Evolutionary conservation across 2,888 invertebrate genomes (phyloP).

Genomic region (Tetheella fluctuosa): DNA sequence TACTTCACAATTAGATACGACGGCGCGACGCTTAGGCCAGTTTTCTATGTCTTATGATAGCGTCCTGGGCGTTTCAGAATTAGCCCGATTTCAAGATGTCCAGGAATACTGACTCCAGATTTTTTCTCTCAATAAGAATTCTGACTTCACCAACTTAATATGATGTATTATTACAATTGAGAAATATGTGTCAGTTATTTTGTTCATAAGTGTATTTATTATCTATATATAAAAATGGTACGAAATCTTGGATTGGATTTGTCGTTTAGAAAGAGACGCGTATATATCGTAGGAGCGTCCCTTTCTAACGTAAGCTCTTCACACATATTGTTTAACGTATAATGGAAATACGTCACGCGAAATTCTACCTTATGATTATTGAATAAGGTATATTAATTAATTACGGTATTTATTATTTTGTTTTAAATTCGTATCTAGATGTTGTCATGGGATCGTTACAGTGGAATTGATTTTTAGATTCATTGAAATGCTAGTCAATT

Average conservation of each 20-base stretch:
- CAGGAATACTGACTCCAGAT: no score
- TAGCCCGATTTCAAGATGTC: no score
- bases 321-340: constrained; percentile 22
- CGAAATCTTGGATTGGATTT: background rate
- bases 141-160: no score
- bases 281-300: constrained; percentile 19
- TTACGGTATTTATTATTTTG: constrained; percentile 12
- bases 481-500: background rate
- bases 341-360: constrained; percentile 23
- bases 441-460: background rate
- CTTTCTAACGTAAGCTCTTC: constrained; percentile 16
- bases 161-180: no score
- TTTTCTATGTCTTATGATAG: no score
- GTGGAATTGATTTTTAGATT: background rate
- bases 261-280: constrained; percentile 19
- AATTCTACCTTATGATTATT: constrained; percentile 19
- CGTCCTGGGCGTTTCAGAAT: no score
- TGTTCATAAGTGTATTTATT: background rate
- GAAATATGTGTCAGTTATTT: background rate
- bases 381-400: background rate
- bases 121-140: no score
- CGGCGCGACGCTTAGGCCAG: no score
- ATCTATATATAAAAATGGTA: background rate
- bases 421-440: constrained; percentile 11
- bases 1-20: no score